Conservation (phyloP, 2,888 invertebrate genomes). For the Synergus japonicus region DNA sequence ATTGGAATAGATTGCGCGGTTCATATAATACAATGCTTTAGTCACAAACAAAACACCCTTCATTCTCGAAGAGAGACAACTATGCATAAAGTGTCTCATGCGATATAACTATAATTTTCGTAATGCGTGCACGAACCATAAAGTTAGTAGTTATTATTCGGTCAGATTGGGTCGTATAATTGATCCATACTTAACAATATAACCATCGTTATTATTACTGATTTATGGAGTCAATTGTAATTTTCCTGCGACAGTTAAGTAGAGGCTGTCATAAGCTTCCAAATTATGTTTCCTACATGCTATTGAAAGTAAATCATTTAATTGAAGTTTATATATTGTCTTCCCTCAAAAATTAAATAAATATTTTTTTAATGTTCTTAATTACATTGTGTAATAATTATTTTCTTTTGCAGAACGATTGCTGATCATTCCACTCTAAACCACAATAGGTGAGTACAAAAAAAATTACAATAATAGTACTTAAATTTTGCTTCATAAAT, state of each 20-base stretch:
- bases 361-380: too few species aligned
- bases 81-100: slow-evolving; percentile 24
- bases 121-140: slow-evolving; percentile 25
- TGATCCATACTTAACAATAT: neutral
- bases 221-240: neutral
- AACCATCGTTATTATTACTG: slow-evolving; percentile 11
- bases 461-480: neutral
- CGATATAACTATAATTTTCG: slow-evolving; percentile 5
- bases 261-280: neutral
- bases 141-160: slow-evolving; percentile 28
- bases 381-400: slow-evolving; percentile 3
- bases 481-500: too few species aligned
- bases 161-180: slow-evolving; percentile 5
- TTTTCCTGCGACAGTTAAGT: neutral
- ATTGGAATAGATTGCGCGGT: neutral
- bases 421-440: slow-evolving; percentile 63
- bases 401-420: slow-evolving; percentile 67
- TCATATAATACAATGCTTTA: slow-evolving; percentile 12
- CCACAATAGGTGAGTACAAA: slow-evolving; percentile 63
- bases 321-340: too few species aligned
- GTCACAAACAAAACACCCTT: slow-evolving; percentile 2
- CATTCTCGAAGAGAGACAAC: neutral
- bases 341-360: too few species aligned
- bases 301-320: too few species aligned
- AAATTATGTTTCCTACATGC: too few species aligned